phyloP scores from a whole-genome alignment of 2,797 vertebrate genomes.

The Tangara arthus region DNA sequence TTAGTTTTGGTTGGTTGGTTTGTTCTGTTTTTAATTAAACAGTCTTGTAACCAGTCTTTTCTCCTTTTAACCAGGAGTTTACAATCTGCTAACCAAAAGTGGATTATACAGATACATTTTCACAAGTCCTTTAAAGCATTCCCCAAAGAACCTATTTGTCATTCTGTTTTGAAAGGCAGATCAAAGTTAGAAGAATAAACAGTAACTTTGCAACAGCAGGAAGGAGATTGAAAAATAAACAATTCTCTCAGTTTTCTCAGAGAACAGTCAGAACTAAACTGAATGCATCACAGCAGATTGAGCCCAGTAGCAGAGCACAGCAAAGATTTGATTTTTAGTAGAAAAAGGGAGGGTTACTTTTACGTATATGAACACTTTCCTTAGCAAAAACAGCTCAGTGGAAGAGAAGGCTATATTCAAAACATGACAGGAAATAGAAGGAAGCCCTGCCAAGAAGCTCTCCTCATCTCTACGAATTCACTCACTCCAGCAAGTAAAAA shows the following conservation, averaged over 20 bases:
- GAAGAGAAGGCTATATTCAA: background rate
- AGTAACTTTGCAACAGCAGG: background rate
- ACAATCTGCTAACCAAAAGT: background rate
- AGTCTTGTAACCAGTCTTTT: background rate
- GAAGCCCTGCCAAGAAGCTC: background rate
- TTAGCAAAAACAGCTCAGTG: background rate
- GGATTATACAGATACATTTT: background rate
- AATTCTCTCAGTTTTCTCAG: background rate
- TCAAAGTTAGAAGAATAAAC: background rate
- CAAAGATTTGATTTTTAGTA: background rate
- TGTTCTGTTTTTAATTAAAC: background rate
- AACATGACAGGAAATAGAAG: accelerated
- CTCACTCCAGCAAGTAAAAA: background rate
- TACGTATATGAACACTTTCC: background rate
- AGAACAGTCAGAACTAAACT: background rate
- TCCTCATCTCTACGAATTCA: background rate
- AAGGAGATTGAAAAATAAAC: background rate
- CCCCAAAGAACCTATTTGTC: background rate
- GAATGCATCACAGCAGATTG: background rate
- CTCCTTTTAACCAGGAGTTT: background rate
- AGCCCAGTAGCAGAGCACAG: background rate
- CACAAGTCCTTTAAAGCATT: background rate
- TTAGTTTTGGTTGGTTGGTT: background rate
- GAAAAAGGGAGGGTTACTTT: background rate
- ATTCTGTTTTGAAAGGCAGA: background rate